Base-by-base conservation (phyloP, 2,113 vertebrate species). In the Heterotilapia buettikoferi region DNA sequence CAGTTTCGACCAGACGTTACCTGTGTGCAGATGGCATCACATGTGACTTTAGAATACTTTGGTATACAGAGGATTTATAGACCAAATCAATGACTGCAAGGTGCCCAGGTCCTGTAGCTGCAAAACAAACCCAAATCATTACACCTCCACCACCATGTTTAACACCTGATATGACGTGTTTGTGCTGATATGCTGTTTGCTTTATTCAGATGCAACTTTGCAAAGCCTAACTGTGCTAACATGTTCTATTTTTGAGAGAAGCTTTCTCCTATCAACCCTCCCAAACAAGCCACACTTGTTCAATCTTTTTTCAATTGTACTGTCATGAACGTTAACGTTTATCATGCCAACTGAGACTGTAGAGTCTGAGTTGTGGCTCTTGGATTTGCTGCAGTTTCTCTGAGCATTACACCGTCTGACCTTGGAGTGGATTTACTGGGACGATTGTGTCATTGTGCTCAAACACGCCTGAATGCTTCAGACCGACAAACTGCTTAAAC, bases 1-100 rank as follows among this genome's bases (percentile, higher is more conserved):
- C n/a, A 33, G 18, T 63, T 33, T 36, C 0, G 9, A 33, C 59
- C 59, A 73, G 8, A 10, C 5, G 0, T 45, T 16, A 26, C 5
- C 38, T 73, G 68, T 26, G 5, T 24, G 8, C 66, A 36, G 9
- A 36, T 11, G 5, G 21, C 13, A 9, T 54, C 68, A 45, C 68
- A 73, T 9, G 8, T 73, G 4, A 45, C 0, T 1, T 6, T 6
- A 29, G 8, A 47, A 73, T 26, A 0, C 12, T 45, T 4, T 45
- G 21, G 2, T 10, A 4, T 45, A 24, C 38, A 71, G n/a, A 71
- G 38, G 38, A 10, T 16, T 45, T 26, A 0, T 45, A 26, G 5
- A 18, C 21, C 13, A 13, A 45, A 26, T 47, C 68, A 45, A 16
- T 47, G 14, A 18, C 68, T 73, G 68, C 21, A 73, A 11, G 40